phyloP scores from a whole-genome alignment of 1,140 invertebrate species.

The Drosophila ogumai region DNA sequence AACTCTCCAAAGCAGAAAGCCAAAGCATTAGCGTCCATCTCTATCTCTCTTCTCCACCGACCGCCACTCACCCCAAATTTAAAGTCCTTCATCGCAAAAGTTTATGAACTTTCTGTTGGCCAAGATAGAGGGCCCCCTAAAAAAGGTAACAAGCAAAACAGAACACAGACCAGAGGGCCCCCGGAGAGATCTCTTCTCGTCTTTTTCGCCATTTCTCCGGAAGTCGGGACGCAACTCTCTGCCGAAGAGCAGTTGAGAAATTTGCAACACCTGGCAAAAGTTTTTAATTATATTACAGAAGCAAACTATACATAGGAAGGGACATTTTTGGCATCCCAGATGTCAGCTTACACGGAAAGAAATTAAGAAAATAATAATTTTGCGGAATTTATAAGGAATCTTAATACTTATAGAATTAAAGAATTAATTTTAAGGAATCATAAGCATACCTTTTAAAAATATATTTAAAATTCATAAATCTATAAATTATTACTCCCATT shows the following conservation, averaged over 20 bases:
- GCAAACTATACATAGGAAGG: slow-evolving; percentile 50
- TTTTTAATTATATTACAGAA: slow-evolving; percentile 82
- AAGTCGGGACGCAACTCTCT: slow-evolving; percentile 62
- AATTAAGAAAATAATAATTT: accelerated
- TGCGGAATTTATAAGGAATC: neutral
- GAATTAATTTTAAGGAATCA: neutral
- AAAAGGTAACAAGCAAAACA: slow-evolving; percentile 66
- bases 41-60: neutral
- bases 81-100: slow-evolving; percentile 61
- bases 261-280: slow-evolving; percentile 82
- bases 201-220: slow-evolving; percentile 52
- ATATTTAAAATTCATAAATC: too few species aligned
- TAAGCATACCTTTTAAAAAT: neutral
- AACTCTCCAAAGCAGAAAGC: slow-evolving; percentile 58
- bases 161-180: slow-evolving; percentile 35
- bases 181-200: slow-evolving; percentile 46
- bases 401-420: too few species aligned
- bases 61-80: slow-evolving; percentile 59
- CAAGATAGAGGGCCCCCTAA: slow-evolving; percentile 23
- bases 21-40: slow-evolving; percentile 63
- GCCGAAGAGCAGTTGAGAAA: slow-evolving; percentile 59
- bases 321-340: slow-evolving; percentile 68
- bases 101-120: slow-evolving; percentile 61
- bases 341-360: slow-evolving; percentile 27
- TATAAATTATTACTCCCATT: neutral